These are phyloP conservation scores for Datnioides undecimradiatus DNA, from an alignment of 2,113 vertebrate species.

Conservation along the genomic window DNA sequence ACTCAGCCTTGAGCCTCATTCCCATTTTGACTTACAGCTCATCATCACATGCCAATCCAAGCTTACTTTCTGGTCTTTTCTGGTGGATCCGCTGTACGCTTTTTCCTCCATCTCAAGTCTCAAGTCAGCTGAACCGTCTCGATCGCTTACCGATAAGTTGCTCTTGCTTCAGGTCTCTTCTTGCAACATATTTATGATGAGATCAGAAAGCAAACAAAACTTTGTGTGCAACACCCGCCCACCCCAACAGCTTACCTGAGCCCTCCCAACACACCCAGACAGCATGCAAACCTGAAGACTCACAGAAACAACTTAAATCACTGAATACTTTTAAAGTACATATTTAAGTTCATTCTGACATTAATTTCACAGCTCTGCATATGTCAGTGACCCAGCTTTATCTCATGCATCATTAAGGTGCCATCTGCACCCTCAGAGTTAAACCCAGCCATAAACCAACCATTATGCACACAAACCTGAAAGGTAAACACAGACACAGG, in stretches of 20 bases:
- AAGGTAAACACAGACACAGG: conserved; percentile 51
- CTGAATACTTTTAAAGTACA: background rate
- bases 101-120: background rate
- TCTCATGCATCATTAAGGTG: background rate
- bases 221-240: conserved; percentile 1
- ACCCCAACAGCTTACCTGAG: conserved; percentile 24
- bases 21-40: conserved; percentile 50
- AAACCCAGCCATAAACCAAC: conserved; percentile 31
- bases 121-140: background rate
- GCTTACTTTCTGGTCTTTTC: conserved; percentile 15
- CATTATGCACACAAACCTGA: conserved; percentile 64
- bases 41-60: conserved; percentile 53
- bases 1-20: conserved; percentile 30
- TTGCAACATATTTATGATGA: conserved; percentile 56
- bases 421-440: background rate
- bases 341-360: background rate
- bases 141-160: background rate
- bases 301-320: background rate
- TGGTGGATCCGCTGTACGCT: conserved; percentile 16
- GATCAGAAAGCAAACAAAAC: conserved; percentile 45
- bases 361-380: background rate
- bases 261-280: conserved; percentile 21
- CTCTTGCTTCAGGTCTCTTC: conserved; percentile 36
- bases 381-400: background rate
- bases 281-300: background rate